These are phyloP conservation scores for Cygnus atratus DNA, from an alignment of 2,113 vertebrate species.

Conservation along the genomic window DNA sequence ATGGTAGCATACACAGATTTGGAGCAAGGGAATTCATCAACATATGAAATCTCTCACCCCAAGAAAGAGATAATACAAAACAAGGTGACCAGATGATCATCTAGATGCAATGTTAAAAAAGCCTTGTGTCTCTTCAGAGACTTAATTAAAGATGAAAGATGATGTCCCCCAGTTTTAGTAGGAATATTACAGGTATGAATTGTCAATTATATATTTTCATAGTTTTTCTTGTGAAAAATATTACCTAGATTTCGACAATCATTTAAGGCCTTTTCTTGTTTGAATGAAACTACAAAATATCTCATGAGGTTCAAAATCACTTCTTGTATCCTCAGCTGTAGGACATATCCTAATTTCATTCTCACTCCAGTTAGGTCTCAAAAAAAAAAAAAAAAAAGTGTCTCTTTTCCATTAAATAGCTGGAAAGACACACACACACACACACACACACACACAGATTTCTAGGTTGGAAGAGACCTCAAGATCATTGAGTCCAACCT, in stretches of 20 bases:
- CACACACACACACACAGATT: too few relatives aligned
- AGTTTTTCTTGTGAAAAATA: neutral
- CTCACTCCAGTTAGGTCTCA: too few relatives aligned
- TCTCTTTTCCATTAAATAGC: neutral
- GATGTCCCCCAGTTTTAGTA: neutral
- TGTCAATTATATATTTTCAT: neutral
- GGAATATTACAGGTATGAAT: neutral
- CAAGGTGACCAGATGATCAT: neutral
- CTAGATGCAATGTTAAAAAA: neutral
- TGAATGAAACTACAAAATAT: neutral
- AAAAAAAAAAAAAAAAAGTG: neutral
- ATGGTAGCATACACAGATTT: neutral
- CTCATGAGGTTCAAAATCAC: neutral
- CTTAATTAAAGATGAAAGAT: conserved; percentile 10
- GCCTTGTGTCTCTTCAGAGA: neutral
- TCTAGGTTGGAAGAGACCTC: too few relatives aligned
- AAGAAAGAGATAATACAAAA: neutral
- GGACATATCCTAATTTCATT: neutral
- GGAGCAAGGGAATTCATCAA: neutral
- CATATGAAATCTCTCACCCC: neutral
- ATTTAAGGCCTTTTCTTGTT: neutral
- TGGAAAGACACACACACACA: too few relatives aligned
- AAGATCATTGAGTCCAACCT: too few relatives aligned
- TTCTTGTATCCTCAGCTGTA: neutral
- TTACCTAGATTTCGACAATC: neutral